Evolutionary conservation across 2,888 invertebrate genomes (phyloP), one percentile per base, ranked within the genome.

Genomic region (Polyommatus iphigenia): DNA sequence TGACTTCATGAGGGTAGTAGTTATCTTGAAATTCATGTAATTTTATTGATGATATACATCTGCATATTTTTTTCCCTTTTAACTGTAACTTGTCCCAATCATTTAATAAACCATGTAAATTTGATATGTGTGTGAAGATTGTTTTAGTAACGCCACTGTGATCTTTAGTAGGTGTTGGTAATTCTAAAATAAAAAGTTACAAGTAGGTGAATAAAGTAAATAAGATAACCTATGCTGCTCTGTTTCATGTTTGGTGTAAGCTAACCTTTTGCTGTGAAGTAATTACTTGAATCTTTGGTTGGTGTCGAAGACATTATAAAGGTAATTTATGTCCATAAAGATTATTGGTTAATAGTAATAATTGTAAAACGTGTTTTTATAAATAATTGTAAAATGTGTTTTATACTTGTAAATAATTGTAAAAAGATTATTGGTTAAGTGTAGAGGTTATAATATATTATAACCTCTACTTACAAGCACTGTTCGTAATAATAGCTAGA

Each of bases 51-150:
- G 86, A 84, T 76, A 93, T 85, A 3, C 87, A 84, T 82, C 85
- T 87, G 76, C 90, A 89, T 10, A 90, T 78, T 77, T 87, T 88
- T 10, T 85, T 84, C 24, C 93, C 93, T 81, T 90, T 92, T 2
- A 87, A 88, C 77, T 84, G 86, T n/a, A 91, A 78, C 76, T 83
- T 85, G 7, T 82, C 79, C 94, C 94, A 94, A 78, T 92, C 88
- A 72, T 79, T 84, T 71, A 94, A 72, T 15, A 90, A 82, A 0
- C 82, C 81, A 79, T 92, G 90, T 8, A 94, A 82, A 46, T 86
- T 89, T 0, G 89, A 88, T 41, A 92, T 81, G 80, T 93, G 93
- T 5, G 88, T 89, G 80, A 88, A 92, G 8, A 92, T 89, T 0
- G 91, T 91, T 84, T 89, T 92, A 0, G 91, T 87, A 62, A 93